Evolutionary conservation across 1,140 invertebrate species (phyloP).

Genomic region (Drosophila asahinai): DNA sequence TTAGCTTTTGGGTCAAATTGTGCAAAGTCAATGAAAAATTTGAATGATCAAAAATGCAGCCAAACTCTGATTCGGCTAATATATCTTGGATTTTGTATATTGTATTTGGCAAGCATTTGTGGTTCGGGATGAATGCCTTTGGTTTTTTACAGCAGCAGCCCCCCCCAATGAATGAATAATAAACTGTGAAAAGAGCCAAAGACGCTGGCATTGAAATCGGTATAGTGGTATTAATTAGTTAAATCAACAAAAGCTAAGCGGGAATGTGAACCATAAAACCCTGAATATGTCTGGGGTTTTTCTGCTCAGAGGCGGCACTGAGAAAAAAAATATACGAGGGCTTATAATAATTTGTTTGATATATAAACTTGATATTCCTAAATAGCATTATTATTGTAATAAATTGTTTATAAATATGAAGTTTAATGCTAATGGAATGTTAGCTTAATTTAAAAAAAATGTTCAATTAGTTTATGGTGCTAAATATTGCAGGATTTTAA

Average conservation of each 20-base stretch:
- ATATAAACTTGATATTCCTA: no score
- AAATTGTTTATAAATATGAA: no score
- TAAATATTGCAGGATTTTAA: no score
- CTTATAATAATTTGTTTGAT: no score
- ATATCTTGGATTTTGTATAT: constrained; percentile 15
- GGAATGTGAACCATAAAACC: constrained; percentile 43
- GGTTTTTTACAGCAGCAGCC: constrained; percentile 4
- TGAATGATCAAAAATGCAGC: constrained; percentile 45
- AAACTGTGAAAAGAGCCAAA: constrained; percentile 31
- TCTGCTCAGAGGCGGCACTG: constrained; percentile 22
- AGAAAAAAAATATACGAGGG: not conserved
- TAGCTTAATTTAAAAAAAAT: no score
- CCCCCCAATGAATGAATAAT: constrained; percentile 28
- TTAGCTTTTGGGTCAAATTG: constrained; percentile 47
- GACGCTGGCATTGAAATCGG: constrained; percentile 48
- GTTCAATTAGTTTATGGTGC: no score
- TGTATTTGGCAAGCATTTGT: constrained; percentile 38
- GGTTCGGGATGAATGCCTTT: constrained; percentile 38
- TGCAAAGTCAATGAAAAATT: constrained; percentile 34
- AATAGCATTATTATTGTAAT: no score
- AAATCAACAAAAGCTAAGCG: constrained; percentile 42
- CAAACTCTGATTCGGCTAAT: not conserved
- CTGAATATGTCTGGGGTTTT: constrained; percentile 21
- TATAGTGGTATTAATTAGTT: constrained; percentile 54
- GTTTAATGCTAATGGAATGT: no score